Base-by-base conservation (phyloP, 1,140 invertebrate species). In the Sitodiplosis mosellana region DNA sequence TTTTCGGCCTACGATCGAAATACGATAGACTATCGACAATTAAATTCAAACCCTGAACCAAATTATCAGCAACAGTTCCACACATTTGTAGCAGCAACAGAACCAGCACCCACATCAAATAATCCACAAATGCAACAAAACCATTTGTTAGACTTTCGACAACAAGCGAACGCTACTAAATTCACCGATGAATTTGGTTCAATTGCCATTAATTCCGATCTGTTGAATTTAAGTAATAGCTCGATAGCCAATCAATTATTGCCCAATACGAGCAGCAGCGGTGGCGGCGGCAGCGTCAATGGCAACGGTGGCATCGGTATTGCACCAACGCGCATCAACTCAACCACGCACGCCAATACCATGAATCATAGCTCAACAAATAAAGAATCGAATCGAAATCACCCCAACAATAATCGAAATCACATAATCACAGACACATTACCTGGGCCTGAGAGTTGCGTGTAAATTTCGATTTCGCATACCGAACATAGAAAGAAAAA, bases 391-490 rank as follows among this genome's bases (percentile, higher is more conserved):
- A 27, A 27, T 27, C 27, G 27, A 27, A 27, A 27, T 27, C 27
- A 27, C 10, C 27, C 3, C 27, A 27, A 10, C 27, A 27, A 27
- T 10, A 61, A 55, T 49, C 60, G 71, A 54, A 71, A 73, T 59
- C 71, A 72, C 60, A 80, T 80, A 53, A 76, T 81, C 51, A 77
- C 78, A 43, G 79, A 80, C 57, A 75, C 77, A 33, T 76, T 81
- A 67, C 78, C 78, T 36, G 79, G 79, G 49, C 79, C 79, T 42
- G 79, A 81, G 63, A 81, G 78, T 69, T 81, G 79, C 65, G 79
- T 81, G 56, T 80, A 78, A 76, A 40, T 27, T 27, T 27, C 10
- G 10, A 27, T 27, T 5, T 27, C 10, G 3, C 3, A 27, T 5
- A 27, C 4, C 10, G 27, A 27, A 27, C 3, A 27, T 27, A 27